Percentiles rank a stretch among this genome's conserved stretches.
phyloP scores from a whole-genome alignment of 2,113 vertebrate species.

The Tauraco erythrolophus region DNA sequence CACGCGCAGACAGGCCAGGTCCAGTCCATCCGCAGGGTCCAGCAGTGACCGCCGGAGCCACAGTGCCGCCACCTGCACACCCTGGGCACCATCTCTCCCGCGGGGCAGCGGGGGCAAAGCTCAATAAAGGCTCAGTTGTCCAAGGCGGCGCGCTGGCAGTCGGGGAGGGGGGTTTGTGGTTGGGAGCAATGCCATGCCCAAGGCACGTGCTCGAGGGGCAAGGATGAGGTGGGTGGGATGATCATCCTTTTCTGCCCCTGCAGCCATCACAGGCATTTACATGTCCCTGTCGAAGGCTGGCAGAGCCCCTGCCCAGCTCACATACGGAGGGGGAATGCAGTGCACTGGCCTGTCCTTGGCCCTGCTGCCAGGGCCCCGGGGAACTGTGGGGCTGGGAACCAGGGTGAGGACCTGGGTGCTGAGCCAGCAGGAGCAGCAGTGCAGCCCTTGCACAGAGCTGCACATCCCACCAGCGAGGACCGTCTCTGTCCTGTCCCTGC shows the following conservation, averaged over 20 bases:
- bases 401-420: background rate
- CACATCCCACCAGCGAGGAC: accelerated
- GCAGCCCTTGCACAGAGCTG: background rate
- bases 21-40: conserved; percentile 92
- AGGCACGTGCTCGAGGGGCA: background rate
- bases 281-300: background rate
- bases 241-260: background rate
- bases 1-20: conserved; percentile 92
- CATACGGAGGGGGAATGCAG: accelerated
- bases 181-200: accelerated
- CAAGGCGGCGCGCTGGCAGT: background rate
- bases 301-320: background rate
- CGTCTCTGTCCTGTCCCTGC: background rate
- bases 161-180: background rate
- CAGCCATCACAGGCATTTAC: background rate
- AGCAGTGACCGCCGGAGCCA: conserved; percentile 79
- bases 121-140: conserved; percentile 60
- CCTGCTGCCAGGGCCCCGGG: accelerated
- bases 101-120: background rate
- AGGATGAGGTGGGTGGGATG: accelerated
- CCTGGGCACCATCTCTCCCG: background rate
- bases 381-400: background rate
- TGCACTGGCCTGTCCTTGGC: accelerated
- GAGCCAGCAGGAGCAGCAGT: background rate
- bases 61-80: accelerated